Conservation (phyloP, 92 coral and sea anemone genomes). For the Zoanthus gigantus region DNA sequence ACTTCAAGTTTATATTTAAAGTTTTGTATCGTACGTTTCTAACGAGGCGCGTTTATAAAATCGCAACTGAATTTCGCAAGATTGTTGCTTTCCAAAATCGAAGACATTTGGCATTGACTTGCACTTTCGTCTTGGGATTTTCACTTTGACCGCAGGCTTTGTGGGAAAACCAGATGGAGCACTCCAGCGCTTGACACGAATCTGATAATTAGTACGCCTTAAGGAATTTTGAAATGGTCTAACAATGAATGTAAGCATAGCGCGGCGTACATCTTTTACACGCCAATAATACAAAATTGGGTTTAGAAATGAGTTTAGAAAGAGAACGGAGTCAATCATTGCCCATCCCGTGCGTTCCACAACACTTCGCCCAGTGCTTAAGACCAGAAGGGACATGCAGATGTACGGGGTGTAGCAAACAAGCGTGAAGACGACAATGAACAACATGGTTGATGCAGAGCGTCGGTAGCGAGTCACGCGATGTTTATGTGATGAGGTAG, state of each 20-base stretch:
- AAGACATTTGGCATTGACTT: conserved; percentile 35
- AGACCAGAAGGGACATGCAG: not conserved
- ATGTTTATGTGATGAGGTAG: not conserved
- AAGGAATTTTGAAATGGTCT: not conserved
- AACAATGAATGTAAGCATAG: not conserved
- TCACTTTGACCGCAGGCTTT: not conserved
- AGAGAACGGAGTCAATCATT: conserved; percentile 27
- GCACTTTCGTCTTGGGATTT: conserved; percentile 18
- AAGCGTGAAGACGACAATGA: conserved; percentile 6
- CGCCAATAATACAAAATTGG: conserved; percentile 33
- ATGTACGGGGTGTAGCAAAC: conserved; percentile 24
- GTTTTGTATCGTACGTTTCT: not conserved
- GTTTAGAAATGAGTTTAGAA: conserved; percentile 35
- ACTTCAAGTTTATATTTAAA: not conserved
- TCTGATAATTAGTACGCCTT: not conserved
- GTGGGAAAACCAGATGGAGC: conserved; percentile 18
- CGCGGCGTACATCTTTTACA: conserved; percentile 32
- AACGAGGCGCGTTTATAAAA: not conserved
- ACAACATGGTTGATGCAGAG: conserved; percentile 34
- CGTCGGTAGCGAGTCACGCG: conserved; percentile 19
- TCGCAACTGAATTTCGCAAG: not conserved
- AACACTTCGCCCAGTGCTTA: conserved; percentile 1
- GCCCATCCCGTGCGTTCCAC: conserved; percentile 35
- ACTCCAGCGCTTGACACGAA: conserved; percentile 8
- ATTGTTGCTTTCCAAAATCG: conserved; percentile 13